Evolutionary conservation across 2,797 vertebrate genomes (phyloP).

Genomic region (Clarias laeviceps): DNA sequence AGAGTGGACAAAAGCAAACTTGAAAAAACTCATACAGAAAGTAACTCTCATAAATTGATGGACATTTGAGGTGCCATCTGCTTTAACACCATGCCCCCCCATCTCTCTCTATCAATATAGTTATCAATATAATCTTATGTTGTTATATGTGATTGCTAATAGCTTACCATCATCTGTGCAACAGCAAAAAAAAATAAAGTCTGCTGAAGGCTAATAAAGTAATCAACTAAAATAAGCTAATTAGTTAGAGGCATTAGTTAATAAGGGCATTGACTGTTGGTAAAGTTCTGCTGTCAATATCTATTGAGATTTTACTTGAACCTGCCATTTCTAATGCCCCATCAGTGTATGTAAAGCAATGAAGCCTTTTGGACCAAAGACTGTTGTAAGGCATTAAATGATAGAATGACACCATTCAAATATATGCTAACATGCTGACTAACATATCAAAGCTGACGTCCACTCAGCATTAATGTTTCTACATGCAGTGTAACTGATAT

Average conservation of each 20-base stretch:
- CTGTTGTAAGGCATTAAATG: conserved; percentile 33
- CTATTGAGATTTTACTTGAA: conserved; percentile 50
- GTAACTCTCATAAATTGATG: not conserved
- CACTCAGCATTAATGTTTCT: conserved; percentile 12
- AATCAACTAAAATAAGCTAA: conserved; percentile 2
- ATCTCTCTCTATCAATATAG: not conserved
- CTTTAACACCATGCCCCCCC: not conserved
- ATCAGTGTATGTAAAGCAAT: conserved; percentile 38
- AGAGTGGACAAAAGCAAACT: not conserved
- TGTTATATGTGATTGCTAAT: not conserved
- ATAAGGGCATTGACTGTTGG: conserved; percentile 89
- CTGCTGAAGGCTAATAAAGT: conserved; percentile 6
- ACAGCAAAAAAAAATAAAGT: not conserved
- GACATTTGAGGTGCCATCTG: not conserved
- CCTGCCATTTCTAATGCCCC: conserved; percentile 23
- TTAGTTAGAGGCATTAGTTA: conserved; percentile 46
- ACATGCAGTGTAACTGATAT: conserved; percentile 39
- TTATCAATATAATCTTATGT: not conserved
- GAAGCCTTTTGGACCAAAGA: conserved; percentile 49
- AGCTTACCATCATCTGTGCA: not conserved
- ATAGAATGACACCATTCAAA: not conserved
- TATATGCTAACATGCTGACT: not conserved
- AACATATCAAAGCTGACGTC: not conserved
- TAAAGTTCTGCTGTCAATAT: conserved; percentile 64
- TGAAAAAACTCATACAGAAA: not conserved